Percentiles rank a stretch among this genome's conserved stretches.
phyloP scores from a whole-genome alignment of 2,888 invertebrate genomes.

The Drosophila neotestacea region DNA sequence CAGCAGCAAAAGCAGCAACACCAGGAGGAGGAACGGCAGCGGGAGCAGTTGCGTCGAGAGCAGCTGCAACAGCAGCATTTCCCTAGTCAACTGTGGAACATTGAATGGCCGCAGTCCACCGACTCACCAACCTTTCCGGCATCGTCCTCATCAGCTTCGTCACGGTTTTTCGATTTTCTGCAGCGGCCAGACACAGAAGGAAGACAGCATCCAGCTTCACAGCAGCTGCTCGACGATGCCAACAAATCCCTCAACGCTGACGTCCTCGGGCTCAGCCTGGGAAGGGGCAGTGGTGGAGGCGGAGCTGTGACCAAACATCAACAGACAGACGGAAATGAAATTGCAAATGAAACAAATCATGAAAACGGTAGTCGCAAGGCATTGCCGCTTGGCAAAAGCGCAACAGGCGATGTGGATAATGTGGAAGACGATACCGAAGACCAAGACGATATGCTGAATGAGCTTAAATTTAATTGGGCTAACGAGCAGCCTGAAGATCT shows the following conservation, averaged over 20 bases:
- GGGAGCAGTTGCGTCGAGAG: conserved; percentile 54
- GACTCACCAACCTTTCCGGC: conserved; percentile 16
- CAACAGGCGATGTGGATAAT: conserved; percentile 44
- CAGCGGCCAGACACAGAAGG: conserved; percentile 44
- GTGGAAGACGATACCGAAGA: conserved; percentile 32
- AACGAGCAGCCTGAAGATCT: conserved; percentile 46
- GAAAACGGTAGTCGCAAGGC: conserved; percentile 55
- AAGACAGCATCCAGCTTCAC: conserved; percentile 23
- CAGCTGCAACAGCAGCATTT: conserved; percentile 66
- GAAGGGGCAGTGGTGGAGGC: conserved; percentile 2
- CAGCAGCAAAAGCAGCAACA: conserved; percentile 54
- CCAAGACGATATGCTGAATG: conserved; percentile 36
- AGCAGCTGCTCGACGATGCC: conserved; percentile 58
- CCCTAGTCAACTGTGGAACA: conserved; percentile 66
- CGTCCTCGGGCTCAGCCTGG: conserved; percentile 35
- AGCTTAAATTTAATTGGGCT: conserved; percentile 50
- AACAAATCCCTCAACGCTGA: conserved; percentile 68
- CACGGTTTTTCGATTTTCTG: conserved; percentile 68
- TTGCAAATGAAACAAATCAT: conserved; percentile 74
- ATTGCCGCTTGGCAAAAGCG: conserved; percentile 41
- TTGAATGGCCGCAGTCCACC: conserved; percentile 59
- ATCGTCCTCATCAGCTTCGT: conserved; percentile 35
- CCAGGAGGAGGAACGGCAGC: conserved; percentile 43
- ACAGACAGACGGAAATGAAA: conserved; percentile 70
- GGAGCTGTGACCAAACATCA: conserved; percentile 49